Conservation (phyloP, 2,888 invertebrate genomes). For the Stenodera caucasica region DNA sequence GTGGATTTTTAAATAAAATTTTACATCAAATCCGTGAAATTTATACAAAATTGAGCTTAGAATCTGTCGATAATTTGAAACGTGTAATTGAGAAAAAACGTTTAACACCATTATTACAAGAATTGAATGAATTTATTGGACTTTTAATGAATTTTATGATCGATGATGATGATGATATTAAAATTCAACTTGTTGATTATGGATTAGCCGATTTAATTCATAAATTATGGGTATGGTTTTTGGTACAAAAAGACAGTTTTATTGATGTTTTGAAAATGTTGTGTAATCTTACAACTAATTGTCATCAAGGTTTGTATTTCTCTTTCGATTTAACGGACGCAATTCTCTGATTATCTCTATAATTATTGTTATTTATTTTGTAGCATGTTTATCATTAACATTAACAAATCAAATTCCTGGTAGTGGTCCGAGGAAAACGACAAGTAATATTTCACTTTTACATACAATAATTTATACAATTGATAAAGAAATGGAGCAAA, state of each 20-base stretch:
- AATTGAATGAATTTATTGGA: constrained; percentile 61
- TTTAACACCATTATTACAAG: constrained; percentile 58
- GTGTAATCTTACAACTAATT: constrained; percentile 66
- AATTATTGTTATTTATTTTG: constrained; percentile 22
- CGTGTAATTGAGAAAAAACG: constrained; percentile 54
- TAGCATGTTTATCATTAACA: constrained; percentile 59
- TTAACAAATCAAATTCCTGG: constrained; percentile 59
- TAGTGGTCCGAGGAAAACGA: constrained; percentile 57
- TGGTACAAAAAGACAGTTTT: constrained; percentile 60
- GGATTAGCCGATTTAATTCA: constrained; percentile 63
- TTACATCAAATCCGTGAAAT: constrained; percentile 56
- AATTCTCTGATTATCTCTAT: too few relatives aligned
- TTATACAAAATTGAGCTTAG: constrained; percentile 56
- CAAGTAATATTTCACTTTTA: constrained; percentile 58
- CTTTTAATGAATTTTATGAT: constrained; percentile 64
- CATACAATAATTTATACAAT: constrained; percentile 58
- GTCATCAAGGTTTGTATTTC: constrained; percentile 58
- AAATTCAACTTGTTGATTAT: constrained; percentile 60
- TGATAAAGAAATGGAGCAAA: constrained; percentile 58
- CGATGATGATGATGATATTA: constrained; percentile 58
- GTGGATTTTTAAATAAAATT: constrained; percentile 51
- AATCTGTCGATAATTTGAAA: constrained; percentile 55
- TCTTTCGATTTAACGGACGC: not conserved
- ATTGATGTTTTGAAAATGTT: constrained; percentile 62
- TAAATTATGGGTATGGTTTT: constrained; percentile 70